phyloP scores from a whole-genome alignment of 2,888 invertebrate genomes.

The Gymnosoma rotundatum region DNA sequence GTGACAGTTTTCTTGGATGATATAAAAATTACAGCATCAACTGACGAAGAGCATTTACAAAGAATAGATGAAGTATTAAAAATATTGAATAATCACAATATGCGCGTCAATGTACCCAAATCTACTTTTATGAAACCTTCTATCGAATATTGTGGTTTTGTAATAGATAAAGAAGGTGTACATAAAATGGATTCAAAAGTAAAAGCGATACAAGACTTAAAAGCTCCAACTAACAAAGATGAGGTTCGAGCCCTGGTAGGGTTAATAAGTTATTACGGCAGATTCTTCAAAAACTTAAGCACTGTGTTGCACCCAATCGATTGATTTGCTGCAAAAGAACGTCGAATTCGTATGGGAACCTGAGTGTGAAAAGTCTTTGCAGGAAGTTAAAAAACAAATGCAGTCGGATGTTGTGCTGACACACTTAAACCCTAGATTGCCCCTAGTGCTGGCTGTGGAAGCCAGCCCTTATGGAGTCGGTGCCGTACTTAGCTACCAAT shows the following conservation, averaged over 20 bases:
- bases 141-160: slow-evolving; percentile 75
- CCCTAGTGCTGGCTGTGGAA: slow-evolving; percentile 74
- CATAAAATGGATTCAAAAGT: slow-evolving; percentile 75
- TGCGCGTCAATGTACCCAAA: slow-evolving; percentile 73
- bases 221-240: slow-evolving; percentile 71
- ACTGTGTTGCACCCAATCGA: slow-evolving; percentile 74
- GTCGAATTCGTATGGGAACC: not conserved
- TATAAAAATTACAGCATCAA: slow-evolving; percentile 71
- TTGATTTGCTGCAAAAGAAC: slow-evolving; percentile 31
- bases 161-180: slow-evolving; percentile 76
- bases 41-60: slow-evolving; percentile 72
- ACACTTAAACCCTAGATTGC: slow-evolving; percentile 74
- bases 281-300: slow-evolving; percentile 75
- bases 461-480: slow-evolving; percentile 74
- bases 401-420: slow-evolving; percentile 70
- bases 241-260: slow-evolving; percentile 73
- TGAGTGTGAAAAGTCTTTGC: slow-evolving; percentile 72
- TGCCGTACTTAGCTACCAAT: slow-evolving; percentile 77
- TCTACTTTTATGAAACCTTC: slow-evolving; percentile 73
- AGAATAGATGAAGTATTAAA: slow-evolving; percentile 72
- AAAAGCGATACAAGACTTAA: slow-evolving; percentile 73
- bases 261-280: slow-evolving; percentile 76
- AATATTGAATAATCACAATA: slow-evolving; percentile 71
- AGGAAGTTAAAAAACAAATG: slow-evolving; percentile 72
- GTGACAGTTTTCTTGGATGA: slow-evolving; percentile 57